Evolutionary conservation across 2,888 invertebrate species (phyloP).

Genomic region (Gasteruption jaculator): DNA sequence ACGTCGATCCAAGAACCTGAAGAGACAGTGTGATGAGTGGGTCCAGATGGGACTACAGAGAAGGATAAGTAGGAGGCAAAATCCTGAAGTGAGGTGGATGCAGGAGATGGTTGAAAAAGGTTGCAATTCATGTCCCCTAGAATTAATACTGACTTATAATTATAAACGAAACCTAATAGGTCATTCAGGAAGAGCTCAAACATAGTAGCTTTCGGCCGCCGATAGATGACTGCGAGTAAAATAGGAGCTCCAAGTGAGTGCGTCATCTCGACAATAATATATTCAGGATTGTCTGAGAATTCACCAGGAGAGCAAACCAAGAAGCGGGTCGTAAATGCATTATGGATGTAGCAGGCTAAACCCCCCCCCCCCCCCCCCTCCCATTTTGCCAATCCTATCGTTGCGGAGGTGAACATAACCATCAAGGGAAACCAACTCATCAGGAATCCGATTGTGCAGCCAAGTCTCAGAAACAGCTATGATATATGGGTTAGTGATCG

Average conservation of each 20-base stretch:
- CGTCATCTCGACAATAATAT: neutral
- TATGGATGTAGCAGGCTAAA: conserved; percentile 4
- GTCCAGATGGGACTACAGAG: neutral
- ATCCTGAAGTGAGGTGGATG: neutral
- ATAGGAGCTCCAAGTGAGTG: neutral
- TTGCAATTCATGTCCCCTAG: neutral
- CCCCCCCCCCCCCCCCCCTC: conserved; percentile 5
- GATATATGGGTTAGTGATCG: neutral
- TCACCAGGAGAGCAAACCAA: neutral
- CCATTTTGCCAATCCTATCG: conserved; percentile 4
- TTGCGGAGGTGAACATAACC: conserved; percentile 3
- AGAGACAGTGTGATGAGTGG: neutral
- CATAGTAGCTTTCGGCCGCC: conserved; percentile 1
- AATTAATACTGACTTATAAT: neutral
- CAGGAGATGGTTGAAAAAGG: neutral
- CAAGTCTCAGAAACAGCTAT: conserved; percentile 4
- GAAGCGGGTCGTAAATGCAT: neutral
- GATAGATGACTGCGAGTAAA: neutral
- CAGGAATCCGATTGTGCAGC: neutral
- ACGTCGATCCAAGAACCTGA: neutral
- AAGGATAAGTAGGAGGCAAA: neutral
- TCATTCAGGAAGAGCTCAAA: neutral
- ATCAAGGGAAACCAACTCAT: no score
- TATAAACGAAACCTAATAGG: neutral
- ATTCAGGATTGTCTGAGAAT: conserved; percentile 4